Evolutionary conservation across 2,888 invertebrate genomes (phyloP).

Genomic region (Dryomyza anilis): DNA sequence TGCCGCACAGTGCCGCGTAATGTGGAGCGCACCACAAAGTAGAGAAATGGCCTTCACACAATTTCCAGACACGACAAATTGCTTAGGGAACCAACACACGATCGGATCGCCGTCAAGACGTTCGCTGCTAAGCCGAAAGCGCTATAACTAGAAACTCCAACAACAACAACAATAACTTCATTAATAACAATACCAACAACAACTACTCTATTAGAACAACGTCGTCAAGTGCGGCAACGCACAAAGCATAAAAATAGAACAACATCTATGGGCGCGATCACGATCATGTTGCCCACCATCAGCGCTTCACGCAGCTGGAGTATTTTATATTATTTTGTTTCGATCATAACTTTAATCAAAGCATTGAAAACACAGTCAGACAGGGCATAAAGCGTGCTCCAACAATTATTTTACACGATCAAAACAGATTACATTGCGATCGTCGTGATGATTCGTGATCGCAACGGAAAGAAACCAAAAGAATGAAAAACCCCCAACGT

Average conservation of each 20-base stretch:
- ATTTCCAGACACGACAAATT: constrained; percentile 30
- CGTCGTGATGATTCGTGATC: not conserved
- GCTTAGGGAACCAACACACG: constrained; percentile 8
- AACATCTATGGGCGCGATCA: not conserved
- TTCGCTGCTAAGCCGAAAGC: not conserved
- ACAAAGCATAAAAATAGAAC: constrained; percentile 29
- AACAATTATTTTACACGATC: constrained; percentile 12
- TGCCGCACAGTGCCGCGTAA: not conserved
- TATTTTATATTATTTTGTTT: too few relatives aligned
- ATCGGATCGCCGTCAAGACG: not conserved
- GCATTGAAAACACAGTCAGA: too few relatives aligned
- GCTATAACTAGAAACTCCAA: not conserved
- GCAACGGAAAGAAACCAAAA: not conserved
- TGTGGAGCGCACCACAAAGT: not conserved
- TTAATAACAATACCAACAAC: too few relatives aligned
- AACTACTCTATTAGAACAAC: constrained; percentile 1
- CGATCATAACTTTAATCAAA: too few relatives aligned
- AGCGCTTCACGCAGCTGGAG: not conserved
- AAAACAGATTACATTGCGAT: not conserved
- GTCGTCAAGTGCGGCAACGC: constrained; percentile 15
- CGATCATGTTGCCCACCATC: not conserved
- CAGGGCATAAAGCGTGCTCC: not conserved
- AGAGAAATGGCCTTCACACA: constrained; percentile 35
- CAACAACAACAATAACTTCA: too few relatives aligned
- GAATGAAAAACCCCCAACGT: not conserved